Conservation (phyloP, 2,113 vertebrate genomes). For the Charina bottae region DNA sequence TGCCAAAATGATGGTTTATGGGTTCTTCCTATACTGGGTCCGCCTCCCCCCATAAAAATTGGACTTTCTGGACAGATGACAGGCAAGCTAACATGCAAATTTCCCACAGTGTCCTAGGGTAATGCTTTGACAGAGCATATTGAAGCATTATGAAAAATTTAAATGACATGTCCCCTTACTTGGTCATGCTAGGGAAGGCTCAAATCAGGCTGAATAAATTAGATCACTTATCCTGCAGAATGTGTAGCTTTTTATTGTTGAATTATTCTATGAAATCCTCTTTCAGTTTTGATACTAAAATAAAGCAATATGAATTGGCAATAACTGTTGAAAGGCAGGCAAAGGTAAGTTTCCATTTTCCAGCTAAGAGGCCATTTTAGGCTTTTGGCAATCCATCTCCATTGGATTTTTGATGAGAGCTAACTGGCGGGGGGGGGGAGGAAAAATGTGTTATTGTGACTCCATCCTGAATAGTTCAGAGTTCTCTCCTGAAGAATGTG, state of each 20-base stretch:
- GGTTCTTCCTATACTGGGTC: neutral
- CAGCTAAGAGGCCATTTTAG: neutral
- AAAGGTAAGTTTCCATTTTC: neutral
- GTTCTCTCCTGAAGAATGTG: neutral
- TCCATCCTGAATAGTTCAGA: neutral
- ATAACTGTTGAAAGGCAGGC: neutral
- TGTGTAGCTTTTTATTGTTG: neutral
- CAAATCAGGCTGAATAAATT: neutral
- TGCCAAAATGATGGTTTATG: neutral
- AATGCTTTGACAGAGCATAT: neutral
- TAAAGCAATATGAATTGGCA: neutral
- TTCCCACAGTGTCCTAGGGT: neutral
- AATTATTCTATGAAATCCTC: neutral
- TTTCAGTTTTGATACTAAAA: neutral
- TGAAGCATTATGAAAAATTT: neutral
- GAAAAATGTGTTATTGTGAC: neutral
- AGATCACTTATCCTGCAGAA: neutral
- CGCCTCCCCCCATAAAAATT: neutral
- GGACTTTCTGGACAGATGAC: neutral
- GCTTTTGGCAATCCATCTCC: neutral
- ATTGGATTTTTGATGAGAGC: neutral
- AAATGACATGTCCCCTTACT: neutral
- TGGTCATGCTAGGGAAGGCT: neutral
- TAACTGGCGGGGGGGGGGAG: neutral
- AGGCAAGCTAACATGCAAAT: neutral